Percentiles rank a stretch among this genome's conserved stretches.
phyloP scores from a whole-genome alignment of 2,888 invertebrate genomes.

The Nomada hirtipes region DNA sequence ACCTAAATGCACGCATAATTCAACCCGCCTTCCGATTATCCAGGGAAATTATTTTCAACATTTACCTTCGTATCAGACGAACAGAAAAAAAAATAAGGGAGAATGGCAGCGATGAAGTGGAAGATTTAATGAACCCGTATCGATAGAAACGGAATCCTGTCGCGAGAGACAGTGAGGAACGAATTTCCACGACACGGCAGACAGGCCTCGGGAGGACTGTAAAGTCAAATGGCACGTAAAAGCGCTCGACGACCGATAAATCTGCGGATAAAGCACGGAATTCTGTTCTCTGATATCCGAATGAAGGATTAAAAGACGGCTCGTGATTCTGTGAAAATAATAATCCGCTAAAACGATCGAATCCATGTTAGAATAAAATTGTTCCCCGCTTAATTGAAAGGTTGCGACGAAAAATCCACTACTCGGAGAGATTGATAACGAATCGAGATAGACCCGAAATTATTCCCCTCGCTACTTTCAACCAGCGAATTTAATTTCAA shows the following conservation, averaged over 20 bases:
- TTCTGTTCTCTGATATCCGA: not conserved
- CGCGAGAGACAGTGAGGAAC: not conserved
- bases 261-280: not conserved
- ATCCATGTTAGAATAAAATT: not conserved
- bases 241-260: conserved; percentile 1
- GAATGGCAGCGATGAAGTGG: not conserved
- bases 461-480: not conserved
- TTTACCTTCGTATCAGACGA: not conserved
- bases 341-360: no score
- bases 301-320: not conserved
- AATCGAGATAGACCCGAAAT: conserved; percentile 15
- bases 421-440: not conserved
- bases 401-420: conserved; percentile 4
- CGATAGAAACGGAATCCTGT: not conserved
- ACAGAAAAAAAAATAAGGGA: not conserved
- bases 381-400: not conserved
- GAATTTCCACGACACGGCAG: not conserved
- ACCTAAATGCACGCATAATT: conserved; percentile 10
- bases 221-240: conserved; percentile 9
- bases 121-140: conserved; percentile 22
- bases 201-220: not conserved
- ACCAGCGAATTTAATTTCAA: conserved; percentile 30
- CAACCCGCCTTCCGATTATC: not conserved
- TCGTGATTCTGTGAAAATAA: no score
- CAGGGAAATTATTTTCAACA: conserved; percentile 5